A percentile compares a stretch with the other conserved stretches of the same genome.
Evolutionary conservation across 2,113 vertebrate genomes (phyloP).

Genomic region (Percopsis transmontana): DNA sequence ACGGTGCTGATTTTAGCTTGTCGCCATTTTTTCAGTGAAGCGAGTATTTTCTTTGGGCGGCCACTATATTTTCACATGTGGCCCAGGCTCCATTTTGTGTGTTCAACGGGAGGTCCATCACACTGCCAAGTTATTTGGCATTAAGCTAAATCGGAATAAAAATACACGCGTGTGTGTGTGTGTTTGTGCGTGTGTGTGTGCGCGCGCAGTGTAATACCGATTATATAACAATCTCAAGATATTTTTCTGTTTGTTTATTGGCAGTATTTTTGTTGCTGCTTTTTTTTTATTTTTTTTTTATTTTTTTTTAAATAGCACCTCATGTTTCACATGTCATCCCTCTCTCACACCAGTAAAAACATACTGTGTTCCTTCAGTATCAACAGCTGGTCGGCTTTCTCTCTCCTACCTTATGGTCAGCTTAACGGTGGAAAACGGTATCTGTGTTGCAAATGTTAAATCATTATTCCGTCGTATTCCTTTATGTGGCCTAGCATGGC

Average conservation of each 20-base stretch:
- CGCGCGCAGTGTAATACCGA: constrained; percentile 49
- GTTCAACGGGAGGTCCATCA: constrained; percentile 59
- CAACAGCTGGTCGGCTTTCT: constrained; percentile 54
- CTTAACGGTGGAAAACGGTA: constrained; percentile 13
- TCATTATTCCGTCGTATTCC: constrained; percentile 30
- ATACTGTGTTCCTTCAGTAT: constrained; percentile 17
- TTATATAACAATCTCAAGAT: neutral
- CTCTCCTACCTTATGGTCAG: constrained; percentile 21
- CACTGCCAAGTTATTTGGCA: constrained; percentile 75
- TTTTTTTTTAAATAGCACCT: no score
- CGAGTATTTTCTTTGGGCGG: constrained; percentile 72
- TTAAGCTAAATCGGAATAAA: constrained; percentile 79
- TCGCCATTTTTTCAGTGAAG: constrained; percentile 54
- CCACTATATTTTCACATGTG: constrained; percentile 75
- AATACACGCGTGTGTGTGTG: constrained; percentile 49
- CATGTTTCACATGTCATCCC: neutral
- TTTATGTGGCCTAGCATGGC: constrained; percentile 40
- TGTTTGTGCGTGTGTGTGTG: constrained; percentile 9
- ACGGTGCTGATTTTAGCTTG: constrained; percentile 50
- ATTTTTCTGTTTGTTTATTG: neutral
- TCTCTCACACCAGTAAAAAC: constrained; percentile 6
- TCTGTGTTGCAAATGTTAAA: constrained; percentile 36
- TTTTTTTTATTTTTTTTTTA: no score
- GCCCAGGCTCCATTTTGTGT: constrained; percentile 56
- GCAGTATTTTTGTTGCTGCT: neutral